Base-by-base conservation (phyloP, 2,113 vertebrate genomes). In the Peromyscus californicus region DNA sequence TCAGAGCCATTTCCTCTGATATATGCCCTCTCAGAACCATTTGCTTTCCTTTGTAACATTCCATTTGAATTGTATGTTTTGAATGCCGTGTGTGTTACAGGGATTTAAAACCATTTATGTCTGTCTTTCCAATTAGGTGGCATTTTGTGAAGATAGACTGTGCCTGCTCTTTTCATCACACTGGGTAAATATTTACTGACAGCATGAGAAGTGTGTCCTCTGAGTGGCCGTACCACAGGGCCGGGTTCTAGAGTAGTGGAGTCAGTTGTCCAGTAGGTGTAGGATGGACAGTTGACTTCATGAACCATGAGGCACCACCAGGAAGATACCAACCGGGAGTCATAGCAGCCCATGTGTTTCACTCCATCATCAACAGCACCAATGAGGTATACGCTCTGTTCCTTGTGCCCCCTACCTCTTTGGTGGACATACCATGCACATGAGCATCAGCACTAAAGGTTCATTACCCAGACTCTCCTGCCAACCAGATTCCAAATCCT, bases 331-430 rank as follows among this genome's bases (percentile, higher is more conserved):
- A 57, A 45, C 57, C 8, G 26, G 84, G 33, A 74, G 59, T 54
- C 12, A 67, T 1, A 63, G 65, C 21, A 7, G 51, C 5, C 82
- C 5, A 4, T 33, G 48, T 17, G 33, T 16, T 31, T 72, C 17
- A 0, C 29, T 85, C 29, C n/a, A 21, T 59, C 0, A 0, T 9
- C 4, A 36, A 42, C 5, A 42, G 54, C 0, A 8, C 48, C 0
- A 15, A 2, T 6, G 19, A 51, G 26, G 9, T 69, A 19, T 1
- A 3, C 6, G 2, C 24, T 76, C 22, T 59, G n/a, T 10, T 65
- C 29, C 48, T 67, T 45, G 5, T 7, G 21, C 13, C 26, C 76
- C 57, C 21, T 33, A 0, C 3, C 69, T 61, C 6, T 0, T 1
- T 7, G 42, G n/a, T 7, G 33, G 29, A 12, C 3, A 0, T 1